Base-by-base conservation (phyloP, 1,140 invertebrate genomes). In the Microplitis demolitor region DNA sequence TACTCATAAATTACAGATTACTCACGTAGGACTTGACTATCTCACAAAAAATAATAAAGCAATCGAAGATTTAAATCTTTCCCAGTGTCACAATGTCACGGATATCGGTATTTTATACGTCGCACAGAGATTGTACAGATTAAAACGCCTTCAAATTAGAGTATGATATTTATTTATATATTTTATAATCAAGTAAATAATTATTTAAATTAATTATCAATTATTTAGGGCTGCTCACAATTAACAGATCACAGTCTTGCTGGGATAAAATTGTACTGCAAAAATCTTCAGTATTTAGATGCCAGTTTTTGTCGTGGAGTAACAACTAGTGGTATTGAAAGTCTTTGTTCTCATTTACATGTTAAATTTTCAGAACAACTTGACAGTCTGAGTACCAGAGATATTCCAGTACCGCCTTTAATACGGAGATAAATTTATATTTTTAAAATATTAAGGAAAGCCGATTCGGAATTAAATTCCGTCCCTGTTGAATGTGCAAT, bases 11-110 rank as follows among this genome's bases (percentile, higher is more conserved):
- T 64, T 53, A 5, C 53, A 88, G 77, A 90, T 94, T 66, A 91
- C 91, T 5, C 84, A 91, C 73, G 84, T 89, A 61, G 92, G 92
- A 35, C 85, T 93, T 58, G 85, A 89, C 71, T 84, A 89, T 76
- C 79, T 94, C 68, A 90, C 90, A 2, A 85, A 81, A 73, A 90
- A 91, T 75, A 93, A 92, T 83, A 90, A 90, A 13, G 91, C 91
- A 66, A 88, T 94, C 63, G 92, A 94, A 80, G 88, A 89, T 71
- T 82, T 94, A 1, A 89, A 91, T 80, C 81, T 94, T 6, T 89
- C 85, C 58, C 87, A 90, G 73, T 94, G 92, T 83, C 88, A 89
- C 81, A 91, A 90, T 77, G 88, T 91, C 54, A 91, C 90, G 75
- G 92, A 94, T 83, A 87, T 89, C 74, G 90, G 89, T 53, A 87